Conservation (phyloP, 2,113 vertebrate species). For the Corapipo altera region DNA sequence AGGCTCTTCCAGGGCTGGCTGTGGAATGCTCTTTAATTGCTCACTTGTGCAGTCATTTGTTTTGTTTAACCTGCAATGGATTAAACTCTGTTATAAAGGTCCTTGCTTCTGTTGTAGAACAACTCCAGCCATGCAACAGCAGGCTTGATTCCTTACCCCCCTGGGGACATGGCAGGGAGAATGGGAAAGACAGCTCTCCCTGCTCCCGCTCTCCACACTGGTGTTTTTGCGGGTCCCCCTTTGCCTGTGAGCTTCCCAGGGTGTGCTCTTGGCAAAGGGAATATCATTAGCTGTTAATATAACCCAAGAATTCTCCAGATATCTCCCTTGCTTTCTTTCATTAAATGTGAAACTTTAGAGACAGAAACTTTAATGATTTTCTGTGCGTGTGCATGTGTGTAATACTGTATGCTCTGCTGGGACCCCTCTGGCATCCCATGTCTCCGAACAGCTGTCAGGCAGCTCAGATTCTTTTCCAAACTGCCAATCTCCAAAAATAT, state of each 20-base stretch:
- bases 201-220: accelerated
- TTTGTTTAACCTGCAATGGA: not conserved
- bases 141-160: accelerated
- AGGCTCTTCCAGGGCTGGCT: not conserved
- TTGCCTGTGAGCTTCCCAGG: not conserved
- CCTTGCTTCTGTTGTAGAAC: not conserved
- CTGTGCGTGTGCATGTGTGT: not conserved
- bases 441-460: slow-evolving; percentile 37
- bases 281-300: not conserved
- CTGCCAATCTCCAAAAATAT: slow-evolving; percentile 39
- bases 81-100: not conserved
- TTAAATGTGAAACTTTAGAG: slow-evolving; percentile 11
- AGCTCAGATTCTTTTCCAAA: slow-evolving; percentile 36
- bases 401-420: not conserved
- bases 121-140: not conserved
- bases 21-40: slow-evolving; percentile 54
- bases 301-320: slow-evolving; percentile 3
- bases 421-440: not conserved
- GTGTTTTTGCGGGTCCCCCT: accelerated
- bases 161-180: not conserved
- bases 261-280: not conserved
- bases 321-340: not conserved
- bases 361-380: slow-evolving; percentile 50
- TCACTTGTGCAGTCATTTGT: slow-evolving; percentile 55
- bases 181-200: too few relatives aligned